Evolutionary conservation across 2,113 vertebrate genomes (phyloP).

Genomic region (Mohoua ochrocephala): DNA sequence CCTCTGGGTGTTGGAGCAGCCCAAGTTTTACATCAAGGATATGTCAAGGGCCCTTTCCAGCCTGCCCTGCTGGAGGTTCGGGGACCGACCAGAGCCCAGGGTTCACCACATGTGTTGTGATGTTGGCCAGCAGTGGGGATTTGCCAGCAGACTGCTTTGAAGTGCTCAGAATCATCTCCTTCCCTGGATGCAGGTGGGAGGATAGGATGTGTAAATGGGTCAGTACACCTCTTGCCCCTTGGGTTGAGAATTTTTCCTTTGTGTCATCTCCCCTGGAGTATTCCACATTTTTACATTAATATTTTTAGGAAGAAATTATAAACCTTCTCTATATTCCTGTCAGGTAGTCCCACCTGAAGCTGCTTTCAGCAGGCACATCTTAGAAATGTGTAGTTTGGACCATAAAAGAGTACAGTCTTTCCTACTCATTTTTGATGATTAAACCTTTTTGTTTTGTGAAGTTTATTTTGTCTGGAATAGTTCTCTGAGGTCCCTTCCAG

Average conservation of each 20-base stretch:
- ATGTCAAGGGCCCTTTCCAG: rapidly evolving
- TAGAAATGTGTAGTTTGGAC: neutral
- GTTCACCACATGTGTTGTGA: rapidly evolving
- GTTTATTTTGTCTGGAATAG: neutral
- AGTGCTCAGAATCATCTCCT: neutral
- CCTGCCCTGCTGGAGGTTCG: rapidly evolving
- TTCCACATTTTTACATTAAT: neutral
- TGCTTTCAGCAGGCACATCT: neutral
- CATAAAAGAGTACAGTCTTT: neutral
- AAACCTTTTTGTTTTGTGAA: neutral
- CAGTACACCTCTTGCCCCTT: neutral
- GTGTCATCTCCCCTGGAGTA: neutral
- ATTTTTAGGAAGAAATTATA: neutral
- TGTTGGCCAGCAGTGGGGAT: neutral
- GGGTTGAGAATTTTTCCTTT: neutral
- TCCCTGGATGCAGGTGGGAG: neutral
- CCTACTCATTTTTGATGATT: neutral
- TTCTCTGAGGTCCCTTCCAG: neutral
- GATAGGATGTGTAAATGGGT: neutral
- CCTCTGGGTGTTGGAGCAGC: neutral
- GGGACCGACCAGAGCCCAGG: neutral
- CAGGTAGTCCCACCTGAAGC: neutral
- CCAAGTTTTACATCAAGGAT: too few relatives aligned
- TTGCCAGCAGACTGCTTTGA: neutral
- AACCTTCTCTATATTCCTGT: neutral